Evolutionary conservation across 2,888 invertebrate species (phyloP).

Genomic region (Drosophila putrida): DNA sequence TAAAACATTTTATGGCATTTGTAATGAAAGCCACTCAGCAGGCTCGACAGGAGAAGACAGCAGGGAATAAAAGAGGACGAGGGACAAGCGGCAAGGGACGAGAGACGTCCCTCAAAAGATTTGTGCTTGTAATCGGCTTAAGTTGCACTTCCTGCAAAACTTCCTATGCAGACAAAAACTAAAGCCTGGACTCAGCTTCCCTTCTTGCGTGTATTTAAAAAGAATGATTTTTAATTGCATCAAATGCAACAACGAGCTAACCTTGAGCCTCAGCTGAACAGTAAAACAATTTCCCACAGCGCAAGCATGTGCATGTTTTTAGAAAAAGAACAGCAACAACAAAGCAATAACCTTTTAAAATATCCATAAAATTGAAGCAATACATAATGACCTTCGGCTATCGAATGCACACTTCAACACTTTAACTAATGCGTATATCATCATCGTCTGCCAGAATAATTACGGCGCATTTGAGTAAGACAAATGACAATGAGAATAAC

Average conservation of each 20-base stretch:
- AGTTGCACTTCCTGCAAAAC: conserved; percentile 49
- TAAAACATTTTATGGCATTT: conserved; percentile 57
- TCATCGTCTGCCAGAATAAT: conserved; percentile 35
- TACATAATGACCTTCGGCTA: conserved; percentile 42
- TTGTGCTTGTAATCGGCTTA: conserved; percentile 71
- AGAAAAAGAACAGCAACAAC: background rate
- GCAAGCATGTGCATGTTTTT: conserved; percentile 12
- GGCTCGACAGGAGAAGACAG: background rate
- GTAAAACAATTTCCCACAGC: conserved; percentile 1
- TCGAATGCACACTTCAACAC: conserved; percentile 33
- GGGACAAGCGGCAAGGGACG: background rate
- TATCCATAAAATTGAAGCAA: background rate
- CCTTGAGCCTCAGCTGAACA: conserved; percentile 33
- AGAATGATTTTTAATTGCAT: conserved; percentile 29
- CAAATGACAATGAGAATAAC: conserved; percentile 14
- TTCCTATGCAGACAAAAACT: conserved; percentile 13
- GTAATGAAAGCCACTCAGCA: conserved; percentile 32
- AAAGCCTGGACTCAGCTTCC: background rate
- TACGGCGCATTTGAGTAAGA: conserved; percentile 52
- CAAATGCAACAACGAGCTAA: background rate
- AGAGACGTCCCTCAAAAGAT: conserved; percentile 28
- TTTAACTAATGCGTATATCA: conserved; percentile 43
- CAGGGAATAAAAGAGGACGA: background rate
- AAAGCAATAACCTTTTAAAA: background rate
- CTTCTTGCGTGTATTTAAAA: conserved; percentile 8